Evolutionary conservation across 1,140 invertebrate species (phyloP), one percentile per base, ranked within the genome.

Genomic region (Oryctes rhinoceros): DNA sequence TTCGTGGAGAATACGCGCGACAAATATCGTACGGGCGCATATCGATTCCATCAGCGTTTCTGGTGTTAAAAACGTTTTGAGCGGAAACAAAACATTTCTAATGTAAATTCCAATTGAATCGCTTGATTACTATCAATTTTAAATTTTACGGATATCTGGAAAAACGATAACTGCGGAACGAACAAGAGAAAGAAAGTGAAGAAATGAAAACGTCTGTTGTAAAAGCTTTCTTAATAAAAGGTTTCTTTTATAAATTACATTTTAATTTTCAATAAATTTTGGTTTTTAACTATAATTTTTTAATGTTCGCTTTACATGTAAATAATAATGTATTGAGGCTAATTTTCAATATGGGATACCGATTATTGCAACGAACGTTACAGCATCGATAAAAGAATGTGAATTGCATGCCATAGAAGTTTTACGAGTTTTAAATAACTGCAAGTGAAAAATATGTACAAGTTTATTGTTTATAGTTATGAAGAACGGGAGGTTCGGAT

Each of bases 111-210:
- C 18, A 9, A 71, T 71, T 71, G 65, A 71, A 35, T 30, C 37
- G 24, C 35, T 37, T 37, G 65, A 71, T 71, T 71, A 3, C 11
- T 71, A 71, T 71, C 65, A 71, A 71, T 71, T 71, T 71, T 35
- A 71, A 37, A 71, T 71, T 71, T 71, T 71, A 24, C 65, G 20
- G 65, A 71, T 71, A 37, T 71, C 35, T 71, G 65, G 65, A 6
- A 18, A 59, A 59, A 59, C 53, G 53, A 59, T 59, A 18, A n/a
- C 13, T n/a, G 53, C 5, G 18, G 53, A 59, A 59, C 53, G 18
- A 59, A 59, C 53, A 59, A 59, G 18, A 59, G n/a, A 53, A 59
- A 59, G 18, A 59, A 59, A 59, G 53, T 4, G 10, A 7, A 59
- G 18, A 15, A 59, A 59, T n/a, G 18, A 59, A 59, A 59, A 18